Base-by-base conservation (phyloP, 2,797 vertebrate genomes). In the Tiaroga cobitis region DNA sequence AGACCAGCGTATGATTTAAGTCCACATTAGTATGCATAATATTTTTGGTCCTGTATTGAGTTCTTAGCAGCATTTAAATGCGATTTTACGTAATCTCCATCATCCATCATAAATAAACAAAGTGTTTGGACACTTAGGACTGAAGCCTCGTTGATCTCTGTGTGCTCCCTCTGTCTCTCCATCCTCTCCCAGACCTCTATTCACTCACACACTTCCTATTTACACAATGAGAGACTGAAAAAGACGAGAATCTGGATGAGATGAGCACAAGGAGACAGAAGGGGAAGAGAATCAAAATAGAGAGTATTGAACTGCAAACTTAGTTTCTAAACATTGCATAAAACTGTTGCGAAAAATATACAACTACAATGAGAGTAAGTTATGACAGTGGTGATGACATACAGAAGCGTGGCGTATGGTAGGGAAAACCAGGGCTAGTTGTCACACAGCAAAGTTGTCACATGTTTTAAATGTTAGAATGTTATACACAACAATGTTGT, bases 51-150 rank as follows among this genome's bases (percentile, higher is more conserved):
- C 26, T 32, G 41, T 24, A 34, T 89, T 88, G 63, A 87, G 76
- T 34, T 61, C 59, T 70, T 67, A 74, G 43, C 46, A 29, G 41
- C 19, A 26, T 85, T 72, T 85, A 67, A 41, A 69, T 41, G 65
- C 13, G 59, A 80, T 86, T 85, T 88, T 76, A 85, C 32, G 5
- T 83, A 80, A 82, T 70, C 56, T 32, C 24, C 34, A 81, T 80
- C 81, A 70, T 81, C 21, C 68, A 70, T 79, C 82, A 63, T 79
- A 88, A 88, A 80, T 78, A 88, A 86, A 82, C 51, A 83, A 59
- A 83, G 70, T 29, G 69, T 72, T 63, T 84, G 46, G 82, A 68
- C 37, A 63, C 79, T 76, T 67, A 34, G 26, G 34, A 63, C 72
- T 81, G 32, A 87, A 86, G 41, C 72, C 24, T 6, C 5, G 18